Conservation (phyloP, 2,888 invertebrate genomes). For the Perdita meconis region DNA sequence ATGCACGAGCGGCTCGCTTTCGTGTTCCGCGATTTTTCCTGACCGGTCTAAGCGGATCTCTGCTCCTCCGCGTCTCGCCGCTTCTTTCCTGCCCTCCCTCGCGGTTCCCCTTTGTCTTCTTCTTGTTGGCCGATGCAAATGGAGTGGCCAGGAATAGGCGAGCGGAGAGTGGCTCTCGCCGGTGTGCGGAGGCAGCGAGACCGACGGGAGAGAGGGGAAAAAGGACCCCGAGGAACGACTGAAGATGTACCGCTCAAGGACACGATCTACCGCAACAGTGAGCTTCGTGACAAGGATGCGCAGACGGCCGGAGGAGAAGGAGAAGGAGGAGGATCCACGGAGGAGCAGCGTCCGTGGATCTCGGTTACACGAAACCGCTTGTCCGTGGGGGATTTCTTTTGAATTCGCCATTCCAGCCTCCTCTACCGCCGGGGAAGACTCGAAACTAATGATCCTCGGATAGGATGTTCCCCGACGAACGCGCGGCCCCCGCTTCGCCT, state of each 20-base stretch:
- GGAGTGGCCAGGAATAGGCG: slow-evolving; percentile 69
- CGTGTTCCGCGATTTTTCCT: slow-evolving; percentile 70
- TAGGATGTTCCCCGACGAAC: slow-evolving; percentile 20
- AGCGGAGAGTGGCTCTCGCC: slow-evolving; percentile 48
- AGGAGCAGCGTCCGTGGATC: slow-evolving; percentile 52
- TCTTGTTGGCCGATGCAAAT: slow-evolving; percentile 72
- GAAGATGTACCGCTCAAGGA: slow-evolving; percentile 75
- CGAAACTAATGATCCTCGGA: slow-evolving; percentile 44
- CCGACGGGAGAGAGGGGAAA: slow-evolving; percentile 35
- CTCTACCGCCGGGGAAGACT: slow-evolving; percentile 43
- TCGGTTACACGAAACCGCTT: slow-evolving; percentile 66
- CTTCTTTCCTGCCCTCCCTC: neutral
- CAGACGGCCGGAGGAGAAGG: slow-evolving; percentile 12
- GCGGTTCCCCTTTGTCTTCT: slow-evolving; percentile 15
- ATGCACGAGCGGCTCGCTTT: slow-evolving; percentile 63
- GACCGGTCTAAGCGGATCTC: slow-evolving; percentile 65
- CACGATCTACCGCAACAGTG: slow-evolving; percentile 74
- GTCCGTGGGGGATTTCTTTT: slow-evolving; percentile 53
- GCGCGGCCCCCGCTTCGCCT: neutral
- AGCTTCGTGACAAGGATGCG: slow-evolving; percentile 74
- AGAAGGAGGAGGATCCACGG: slow-evolving; percentile 14
- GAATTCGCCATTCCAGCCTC: slow-evolving; percentile 37
- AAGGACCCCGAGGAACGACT: slow-evolving; percentile 59
- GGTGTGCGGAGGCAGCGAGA: slow-evolving; percentile 38
- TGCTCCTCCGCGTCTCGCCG: slow-evolving; percentile 16